Evolutionary conservation across 2,888 invertebrate species (phyloP).

Genomic region (Drosophila buzzatii): DNA sequence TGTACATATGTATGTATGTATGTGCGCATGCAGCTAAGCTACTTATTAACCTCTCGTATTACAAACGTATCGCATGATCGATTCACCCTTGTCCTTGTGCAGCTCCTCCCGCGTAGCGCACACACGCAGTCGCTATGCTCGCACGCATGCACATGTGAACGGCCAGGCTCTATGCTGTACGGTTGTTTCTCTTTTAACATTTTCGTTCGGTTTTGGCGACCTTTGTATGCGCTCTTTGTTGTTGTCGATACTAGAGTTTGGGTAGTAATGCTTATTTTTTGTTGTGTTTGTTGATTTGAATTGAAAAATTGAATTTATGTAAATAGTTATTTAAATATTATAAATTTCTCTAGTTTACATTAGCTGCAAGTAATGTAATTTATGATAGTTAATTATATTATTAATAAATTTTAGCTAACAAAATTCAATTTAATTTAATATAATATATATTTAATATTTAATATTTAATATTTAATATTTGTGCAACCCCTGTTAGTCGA

Average conservation of each 20-base stretch:
- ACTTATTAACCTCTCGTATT: slow-evolving; percentile 16
- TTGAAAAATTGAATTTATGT: too few relatives aligned
- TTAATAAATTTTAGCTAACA: not conserved
- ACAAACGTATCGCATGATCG: slow-evolving; percentile 6
- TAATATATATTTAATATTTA: not conserved
- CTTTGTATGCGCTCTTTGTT: slow-evolving; percentile 29
- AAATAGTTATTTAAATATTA: too few relatives aligned
- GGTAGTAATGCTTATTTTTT: not conserved
- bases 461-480: not conserved
- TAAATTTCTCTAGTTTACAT: too few relatives aligned
- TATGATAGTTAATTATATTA: not conserved
- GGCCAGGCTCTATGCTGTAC: slow-evolving; percentile 8
- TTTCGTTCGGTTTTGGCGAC: slow-evolving; percentile 18
- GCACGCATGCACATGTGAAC: slow-evolving; percentile 14
- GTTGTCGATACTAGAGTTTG: too few relatives aligned
- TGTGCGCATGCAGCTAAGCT: not conserved
- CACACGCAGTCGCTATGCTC: slow-evolving; percentile 17
- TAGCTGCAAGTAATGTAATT: not conserved
- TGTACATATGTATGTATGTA: not conserved
- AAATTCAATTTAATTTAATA: not conserved
- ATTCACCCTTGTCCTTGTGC: slow-evolving; percentile 13
- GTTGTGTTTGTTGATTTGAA: not conserved
- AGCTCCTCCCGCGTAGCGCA: slow-evolving; percentile 33
- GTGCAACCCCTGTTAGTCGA: slow-evolving; percentile 11
- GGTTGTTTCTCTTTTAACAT: not conserved